Conservation (phyloP, 2,888 invertebrate genomes). For the Dynastes hyllus region DNA sequence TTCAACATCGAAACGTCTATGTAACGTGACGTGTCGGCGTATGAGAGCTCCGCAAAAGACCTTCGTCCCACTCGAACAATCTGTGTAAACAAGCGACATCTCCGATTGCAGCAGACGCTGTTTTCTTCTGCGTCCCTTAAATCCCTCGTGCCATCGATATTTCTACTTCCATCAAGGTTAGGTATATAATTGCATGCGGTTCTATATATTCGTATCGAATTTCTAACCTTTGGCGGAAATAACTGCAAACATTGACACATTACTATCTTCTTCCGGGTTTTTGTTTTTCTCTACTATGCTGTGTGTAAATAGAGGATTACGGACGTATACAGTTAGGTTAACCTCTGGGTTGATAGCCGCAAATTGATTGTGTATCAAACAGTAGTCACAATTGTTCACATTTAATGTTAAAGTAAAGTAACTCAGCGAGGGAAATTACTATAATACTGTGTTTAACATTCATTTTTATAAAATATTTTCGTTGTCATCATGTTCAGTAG, state of each 20-base stretch:
- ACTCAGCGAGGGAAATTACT: too few relatives aligned
- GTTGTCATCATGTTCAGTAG: too few relatives aligned
- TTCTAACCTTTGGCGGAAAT: conserved; percentile 29
- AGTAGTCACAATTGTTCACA: too few relatives aligned
- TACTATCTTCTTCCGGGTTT: conserved; percentile 11
- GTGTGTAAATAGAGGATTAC: conserved; percentile 3
- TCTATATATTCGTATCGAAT: conserved; percentile 7
- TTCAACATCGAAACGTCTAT: not conserved
- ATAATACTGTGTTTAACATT: too few relatives aligned
- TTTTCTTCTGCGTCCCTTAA: not conserved
- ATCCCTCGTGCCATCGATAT: conserved; percentile 20
- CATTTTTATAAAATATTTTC: too few relatives aligned
- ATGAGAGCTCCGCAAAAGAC: conserved; percentile 2
- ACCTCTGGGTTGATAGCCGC: too few relatives aligned
- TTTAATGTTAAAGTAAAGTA: too few relatives aligned
- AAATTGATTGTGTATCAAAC: too few relatives aligned
- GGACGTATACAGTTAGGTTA: too few relatives aligned
- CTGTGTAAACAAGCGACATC: conserved; percentile 39
- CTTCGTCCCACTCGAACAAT: conserved; percentile 25
- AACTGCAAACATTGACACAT: conserved; percentile 26
- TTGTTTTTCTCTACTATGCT: not conserved
- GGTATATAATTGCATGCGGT: conserved; percentile 9
- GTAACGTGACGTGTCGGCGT: conserved; percentile 28
- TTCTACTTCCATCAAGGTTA: conserved; percentile 14
- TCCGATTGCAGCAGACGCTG: conserved; percentile 30